phyloP scores from a whole-genome alignment of 2,888 invertebrate species.

The Nemurella pictetii region DNA sequence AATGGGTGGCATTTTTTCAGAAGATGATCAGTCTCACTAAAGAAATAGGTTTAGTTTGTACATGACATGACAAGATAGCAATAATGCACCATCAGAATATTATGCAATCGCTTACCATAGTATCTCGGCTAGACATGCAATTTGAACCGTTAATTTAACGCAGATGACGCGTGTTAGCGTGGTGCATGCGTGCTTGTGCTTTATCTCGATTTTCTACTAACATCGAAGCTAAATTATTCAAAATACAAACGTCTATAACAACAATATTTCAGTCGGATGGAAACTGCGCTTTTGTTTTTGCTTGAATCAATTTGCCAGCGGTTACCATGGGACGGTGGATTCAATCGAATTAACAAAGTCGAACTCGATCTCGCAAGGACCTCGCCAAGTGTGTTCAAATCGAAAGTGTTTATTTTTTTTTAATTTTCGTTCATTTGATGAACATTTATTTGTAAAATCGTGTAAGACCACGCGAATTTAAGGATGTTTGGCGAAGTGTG shows the following conservation, averaged over 20 bases:
- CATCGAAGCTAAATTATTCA: background rate
- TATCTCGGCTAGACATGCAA: background rate
- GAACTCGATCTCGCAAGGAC: background rate
- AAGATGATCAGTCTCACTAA: background rate
- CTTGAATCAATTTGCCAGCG: background rate
- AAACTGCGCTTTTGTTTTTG: background rate
- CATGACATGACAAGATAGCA: background rate
- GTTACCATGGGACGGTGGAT: background rate
- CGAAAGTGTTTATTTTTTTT: background rate
- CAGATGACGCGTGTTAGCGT: background rate
- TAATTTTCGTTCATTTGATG: no score
- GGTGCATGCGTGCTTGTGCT: no score
- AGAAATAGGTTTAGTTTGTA: background rate
- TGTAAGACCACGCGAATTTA: background rate
- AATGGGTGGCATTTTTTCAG: conserved; percentile 7
- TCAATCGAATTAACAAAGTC: background rate
- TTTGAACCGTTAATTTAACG: background rate
- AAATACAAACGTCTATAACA: background rate
- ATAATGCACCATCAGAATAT: no score
- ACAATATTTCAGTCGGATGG: background rate
- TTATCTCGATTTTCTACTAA: no score
- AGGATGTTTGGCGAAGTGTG: background rate
- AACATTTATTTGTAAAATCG: background rate
- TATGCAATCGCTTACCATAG: background rate
- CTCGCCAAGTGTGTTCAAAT: no score